These are phyloP conservation scores for Periophthalmodon schlosseri DNA, from an alignment of 2,113 vertebrate species.

Conservation along the genomic window DNA sequence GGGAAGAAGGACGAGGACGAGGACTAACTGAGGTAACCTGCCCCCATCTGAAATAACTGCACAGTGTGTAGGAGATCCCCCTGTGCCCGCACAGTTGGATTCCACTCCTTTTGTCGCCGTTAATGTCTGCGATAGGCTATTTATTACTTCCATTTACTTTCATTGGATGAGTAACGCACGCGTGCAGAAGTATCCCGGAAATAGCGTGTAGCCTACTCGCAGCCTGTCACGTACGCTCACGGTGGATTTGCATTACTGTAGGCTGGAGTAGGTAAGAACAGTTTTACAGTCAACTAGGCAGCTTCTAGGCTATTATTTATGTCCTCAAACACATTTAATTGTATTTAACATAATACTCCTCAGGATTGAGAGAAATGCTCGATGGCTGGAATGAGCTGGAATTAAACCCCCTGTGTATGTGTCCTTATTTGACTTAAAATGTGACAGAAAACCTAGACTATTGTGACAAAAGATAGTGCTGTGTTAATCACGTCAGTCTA, in stretches of 20 bases:
- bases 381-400: neutral
- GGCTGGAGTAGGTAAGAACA: slow-evolving; percentile 53
- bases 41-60: slow-evolving; percentile 4
- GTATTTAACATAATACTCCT: neutral
- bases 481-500: no score
- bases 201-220: slow-evolving; percentile 65
- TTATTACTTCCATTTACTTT: slow-evolving; percentile 25
- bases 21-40: neutral
- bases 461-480: neutral
- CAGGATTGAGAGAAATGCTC: no score
- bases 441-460: neutral
- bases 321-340: neutral
- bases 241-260: slow-evolving; percentile 55
- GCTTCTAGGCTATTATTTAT: neutral
- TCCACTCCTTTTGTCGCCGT: neutral
- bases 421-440: neutral
- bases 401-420: neutral
- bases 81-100: neutral
- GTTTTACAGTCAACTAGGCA: neutral
- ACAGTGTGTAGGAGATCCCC: slow-evolving; percentile 2
- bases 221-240: slow-evolving; percentile 73
- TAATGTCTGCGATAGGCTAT: slow-evolving; percentile 1
- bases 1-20: slow-evolving; percentile 8
- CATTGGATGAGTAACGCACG: slow-evolving; percentile 42
- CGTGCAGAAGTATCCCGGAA: slow-evolving; percentile 69